Percentiles rank a stretch among this genome's conserved stretches.
These are phyloP conservation scores for Andrena dorsata DNA, from an alignment of 2,888 invertebrate species.

Conservation along the genomic window DNA sequence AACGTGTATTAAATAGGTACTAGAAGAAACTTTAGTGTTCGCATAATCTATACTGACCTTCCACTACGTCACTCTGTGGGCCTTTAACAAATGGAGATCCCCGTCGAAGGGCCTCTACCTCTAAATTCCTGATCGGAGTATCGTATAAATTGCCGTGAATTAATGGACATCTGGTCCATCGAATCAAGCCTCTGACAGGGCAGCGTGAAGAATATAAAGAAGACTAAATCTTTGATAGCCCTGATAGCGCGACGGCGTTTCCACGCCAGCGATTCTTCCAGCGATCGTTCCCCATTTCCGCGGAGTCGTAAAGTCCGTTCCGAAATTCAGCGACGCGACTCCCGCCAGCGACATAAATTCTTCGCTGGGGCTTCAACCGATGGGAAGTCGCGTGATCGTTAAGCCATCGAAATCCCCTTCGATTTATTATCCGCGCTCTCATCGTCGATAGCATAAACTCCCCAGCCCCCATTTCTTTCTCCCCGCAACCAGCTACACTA, in stretches of 20 bases:
- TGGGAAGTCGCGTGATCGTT: conserved; percentile 66
- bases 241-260: conserved; percentile 25
- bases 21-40: neutral
- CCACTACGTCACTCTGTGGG: neutral
- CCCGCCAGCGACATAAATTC: conserved; percentile 65
- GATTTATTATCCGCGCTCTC: conserved; percentile 67
- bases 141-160: conserved; percentile 44
- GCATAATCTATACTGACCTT: neutral
- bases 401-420: conserved; percentile 64
- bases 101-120: conserved; percentile 20
- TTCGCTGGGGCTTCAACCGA: conserved; percentile 43
- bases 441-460: conserved; percentile 56
- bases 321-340: conserved; percentile 71
- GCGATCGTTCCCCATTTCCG: conserved; percentile 58
- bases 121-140: conserved; percentile 26
- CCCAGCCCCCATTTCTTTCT: conserved; percentile 14
- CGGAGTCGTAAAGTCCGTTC: conserved; percentile 71
- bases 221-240: conserved; percentile 49
- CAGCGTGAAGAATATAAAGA: conserved; percentile 13
- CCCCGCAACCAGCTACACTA: conserved; percentile 26
- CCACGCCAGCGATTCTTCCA: conserved; percentile 48
- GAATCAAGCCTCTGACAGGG: conserved; percentile 43
- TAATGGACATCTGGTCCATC: conserved; percentile 33
- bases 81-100: neutral
- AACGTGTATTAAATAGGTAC: too few relatives aligned